phyloP scores from a whole-genome alignment of 2,797 vertebrate species.

The Podarcis siculus region DNA sequence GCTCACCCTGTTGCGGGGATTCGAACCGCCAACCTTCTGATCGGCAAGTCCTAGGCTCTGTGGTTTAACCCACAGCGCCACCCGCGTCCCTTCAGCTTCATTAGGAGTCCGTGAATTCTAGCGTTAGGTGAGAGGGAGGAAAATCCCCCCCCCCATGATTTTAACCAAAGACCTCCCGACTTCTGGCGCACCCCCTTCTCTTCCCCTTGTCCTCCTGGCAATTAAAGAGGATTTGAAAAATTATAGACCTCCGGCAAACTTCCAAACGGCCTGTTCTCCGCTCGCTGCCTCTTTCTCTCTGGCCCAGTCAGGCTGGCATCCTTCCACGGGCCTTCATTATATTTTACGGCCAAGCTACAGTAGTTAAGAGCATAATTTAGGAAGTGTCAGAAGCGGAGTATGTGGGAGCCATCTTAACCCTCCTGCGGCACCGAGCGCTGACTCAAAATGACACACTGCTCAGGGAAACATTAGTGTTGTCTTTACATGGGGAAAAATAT shows the following conservation, averaged over 20 bases:
- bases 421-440: conserved; percentile 39
- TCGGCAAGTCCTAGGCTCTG: no score
- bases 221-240: conserved; percentile 56
- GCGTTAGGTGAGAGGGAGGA: no score
- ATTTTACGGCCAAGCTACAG: conserved; percentile 71
- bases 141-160: no score
- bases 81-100: no score
- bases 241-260: conserved; percentile 67
- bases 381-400: conserved; percentile 58
- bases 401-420: conserved; percentile 64
- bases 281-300: conserved; percentile 40
- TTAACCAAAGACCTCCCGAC: no score
- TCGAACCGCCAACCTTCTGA: no score
- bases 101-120: no score
- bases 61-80: no score
- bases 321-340: conserved; percentile 68
- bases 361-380: conserved; percentile 76
- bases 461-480: conserved; percentile 59
- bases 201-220: background rate
- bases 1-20: no score
- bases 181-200: no score
- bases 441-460: conserved; percentile 14
- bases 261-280: conserved; percentile 60
- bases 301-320: conserved; percentile 46
- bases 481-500: conserved; percentile 59